These are phyloP conservation scores for Drosophila burlai DNA, from an alignment of 1,140 invertebrate species.

Conservation along the genomic window DNA sequence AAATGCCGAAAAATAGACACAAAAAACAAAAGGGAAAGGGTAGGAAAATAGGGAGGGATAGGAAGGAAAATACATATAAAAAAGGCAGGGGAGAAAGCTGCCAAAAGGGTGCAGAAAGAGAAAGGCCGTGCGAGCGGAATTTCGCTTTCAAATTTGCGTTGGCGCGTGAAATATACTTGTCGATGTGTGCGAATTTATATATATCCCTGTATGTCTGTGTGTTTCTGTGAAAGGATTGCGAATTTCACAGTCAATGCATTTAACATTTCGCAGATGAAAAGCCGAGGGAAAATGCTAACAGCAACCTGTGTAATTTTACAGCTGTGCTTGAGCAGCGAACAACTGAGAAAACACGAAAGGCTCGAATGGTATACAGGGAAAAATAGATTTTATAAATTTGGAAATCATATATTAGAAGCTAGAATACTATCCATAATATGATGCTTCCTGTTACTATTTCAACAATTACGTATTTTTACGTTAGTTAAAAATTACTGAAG, in stretches of 20 bases:
- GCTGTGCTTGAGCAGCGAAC: constrained; percentile 25
- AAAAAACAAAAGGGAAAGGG: constrained; percentile 25
- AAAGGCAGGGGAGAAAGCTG: background rate
- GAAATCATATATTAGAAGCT: background rate
- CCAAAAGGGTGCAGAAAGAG: constrained; percentile 19
- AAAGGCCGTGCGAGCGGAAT: constrained; percentile 57
- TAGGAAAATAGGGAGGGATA: background rate
- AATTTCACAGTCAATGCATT: constrained; percentile 72
- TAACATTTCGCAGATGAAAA: constrained; percentile 32
- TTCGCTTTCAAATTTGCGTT: constrained; percentile 78
- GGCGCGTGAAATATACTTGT: constrained; percentile 73
- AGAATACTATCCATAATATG: too few relatives aligned
- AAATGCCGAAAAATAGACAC: constrained; percentile 82
- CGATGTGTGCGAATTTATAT: constrained; percentile 8
- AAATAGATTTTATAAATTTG: background rate
- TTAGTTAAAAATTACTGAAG: too few relatives aligned
- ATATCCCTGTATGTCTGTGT: constrained; percentile 16
- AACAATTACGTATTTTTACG: too few relatives aligned
- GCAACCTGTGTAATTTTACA: constrained; percentile 68
- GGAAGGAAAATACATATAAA: background rate
- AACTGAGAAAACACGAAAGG: background rate
- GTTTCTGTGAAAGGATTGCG: constrained; percentile 65
- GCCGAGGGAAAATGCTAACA: constrained; percentile 40
- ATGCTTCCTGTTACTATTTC: too few relatives aligned
- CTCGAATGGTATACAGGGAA: background rate